Conservation (phyloP, 2,888 invertebrate species). For the Polyploca ridens region DNA sequence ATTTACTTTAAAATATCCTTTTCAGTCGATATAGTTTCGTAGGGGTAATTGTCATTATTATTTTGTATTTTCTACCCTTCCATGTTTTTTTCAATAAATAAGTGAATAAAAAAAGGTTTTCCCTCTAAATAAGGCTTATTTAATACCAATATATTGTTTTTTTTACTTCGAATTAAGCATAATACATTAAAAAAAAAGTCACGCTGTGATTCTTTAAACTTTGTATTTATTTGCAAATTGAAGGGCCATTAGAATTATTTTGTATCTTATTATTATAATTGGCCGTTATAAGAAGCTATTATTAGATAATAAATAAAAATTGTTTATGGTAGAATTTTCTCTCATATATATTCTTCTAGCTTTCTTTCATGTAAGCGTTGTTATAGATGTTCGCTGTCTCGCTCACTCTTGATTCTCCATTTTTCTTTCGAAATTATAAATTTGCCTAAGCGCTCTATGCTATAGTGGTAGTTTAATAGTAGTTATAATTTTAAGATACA, state of each 20-base stretch:
- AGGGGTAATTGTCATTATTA: too few species aligned
- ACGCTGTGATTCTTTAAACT: neutral
- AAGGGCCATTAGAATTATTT: neutral
- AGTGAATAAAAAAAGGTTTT: too few species aligned
- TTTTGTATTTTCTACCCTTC: too few species aligned
- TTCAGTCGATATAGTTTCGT: too few species aligned
- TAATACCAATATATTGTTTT: too few species aligned
- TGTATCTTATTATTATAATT: constrained; percentile 1
- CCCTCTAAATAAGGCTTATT: too few species aligned
- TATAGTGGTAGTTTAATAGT: neutral
- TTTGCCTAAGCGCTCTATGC: too few species aligned
- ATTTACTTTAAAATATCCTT: too few species aligned
- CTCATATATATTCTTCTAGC: too few species aligned
- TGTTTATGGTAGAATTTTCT: too few species aligned
- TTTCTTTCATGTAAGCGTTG: too few species aligned
- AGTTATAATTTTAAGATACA: constrained; percentile 6
- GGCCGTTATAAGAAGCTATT: neutral
- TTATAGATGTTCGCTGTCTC: neutral
- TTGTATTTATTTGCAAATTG: neutral
- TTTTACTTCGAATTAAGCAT: neutral
- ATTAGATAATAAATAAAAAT: neutral
- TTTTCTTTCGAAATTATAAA: neutral
- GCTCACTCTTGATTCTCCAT: neutral
- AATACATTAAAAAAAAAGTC: neutral
- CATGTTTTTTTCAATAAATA: too few species aligned